phyloP scores from a whole-genome alignment of 2,797 vertebrate species.

The Ctenopoma kingsleyae region DNA sequence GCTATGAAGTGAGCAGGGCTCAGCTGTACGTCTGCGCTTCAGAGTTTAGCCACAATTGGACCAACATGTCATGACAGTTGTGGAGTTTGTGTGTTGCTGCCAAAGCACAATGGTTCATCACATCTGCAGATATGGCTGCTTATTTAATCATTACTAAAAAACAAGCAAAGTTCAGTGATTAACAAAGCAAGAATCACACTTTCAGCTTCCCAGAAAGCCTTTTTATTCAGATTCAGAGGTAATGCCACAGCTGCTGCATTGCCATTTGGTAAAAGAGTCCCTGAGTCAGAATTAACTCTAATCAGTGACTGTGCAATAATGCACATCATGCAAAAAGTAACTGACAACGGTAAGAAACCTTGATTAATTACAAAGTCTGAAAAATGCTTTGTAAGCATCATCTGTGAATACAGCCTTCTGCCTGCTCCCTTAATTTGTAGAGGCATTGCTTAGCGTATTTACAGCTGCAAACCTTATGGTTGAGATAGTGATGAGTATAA shows the following conservation, averaged over 20 bases:
- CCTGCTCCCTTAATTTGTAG: constrained; percentile 35
- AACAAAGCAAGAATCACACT: constrained; percentile 54
- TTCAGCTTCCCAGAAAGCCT: constrained; percentile 67
- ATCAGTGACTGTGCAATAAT: constrained; percentile 62
- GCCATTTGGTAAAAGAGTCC: constrained; percentile 70
- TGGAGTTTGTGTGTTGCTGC: too few species aligned
- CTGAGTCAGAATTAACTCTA: constrained; percentile 77
- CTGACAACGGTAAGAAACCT: constrained; percentile 57
- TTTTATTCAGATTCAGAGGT: constrained; percentile 74
- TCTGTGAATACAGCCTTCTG: constrained; percentile 32
- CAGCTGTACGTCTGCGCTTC: too few species aligned
- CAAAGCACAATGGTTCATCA: too few species aligned
- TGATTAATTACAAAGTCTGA: constrained; percentile 63
- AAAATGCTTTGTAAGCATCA: constrained; percentile 52
- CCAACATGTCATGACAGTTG: too few species aligned
- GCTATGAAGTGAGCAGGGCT: too few species aligned
- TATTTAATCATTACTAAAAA: too few species aligned
- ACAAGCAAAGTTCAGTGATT: not conserved
- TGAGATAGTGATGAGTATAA: constrained; percentile 13
- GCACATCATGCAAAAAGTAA: constrained; percentile 74
- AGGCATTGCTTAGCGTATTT: constrained; percentile 43
- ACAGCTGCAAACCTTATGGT: constrained; percentile 44
- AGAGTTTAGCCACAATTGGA: too few species aligned
- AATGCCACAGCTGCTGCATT: constrained; percentile 71
- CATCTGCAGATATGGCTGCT: too few species aligned